A percentile compares a stretch with the other conserved stretches of the same genome.
Conservation (phyloP, 2,797 vertebrate genomes). For the Macrochelys suwanniensis region DNA sequence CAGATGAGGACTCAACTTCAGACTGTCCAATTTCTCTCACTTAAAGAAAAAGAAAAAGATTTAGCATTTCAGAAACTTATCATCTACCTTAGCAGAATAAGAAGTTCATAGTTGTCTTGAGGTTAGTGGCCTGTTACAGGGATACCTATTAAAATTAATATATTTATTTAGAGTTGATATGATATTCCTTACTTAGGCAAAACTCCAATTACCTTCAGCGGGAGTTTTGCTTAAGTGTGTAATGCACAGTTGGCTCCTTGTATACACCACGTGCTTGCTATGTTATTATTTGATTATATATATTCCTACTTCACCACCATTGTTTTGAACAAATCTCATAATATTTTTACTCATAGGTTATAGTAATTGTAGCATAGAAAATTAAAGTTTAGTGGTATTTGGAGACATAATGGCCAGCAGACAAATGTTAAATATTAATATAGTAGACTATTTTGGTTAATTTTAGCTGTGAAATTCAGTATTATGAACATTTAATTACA, state of each 20-base stretch:
- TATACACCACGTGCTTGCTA: not conserved
- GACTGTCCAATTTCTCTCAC: not conserved
- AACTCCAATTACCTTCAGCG: not conserved
- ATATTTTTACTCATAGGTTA: not conserved
- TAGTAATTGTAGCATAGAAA: conserved; percentile 30
- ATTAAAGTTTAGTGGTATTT: conserved; percentile 18
- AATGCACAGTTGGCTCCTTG: not conserved
- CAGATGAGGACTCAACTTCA: not conserved
- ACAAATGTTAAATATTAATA: conserved; percentile 51
- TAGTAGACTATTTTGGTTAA: not conserved
- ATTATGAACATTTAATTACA: not conserved
- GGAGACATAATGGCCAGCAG: conserved; percentile 7
- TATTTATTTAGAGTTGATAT: not conserved
- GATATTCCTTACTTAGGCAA: not conserved
- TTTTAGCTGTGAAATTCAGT: conserved; percentile 1
- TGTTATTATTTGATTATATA: conserved; percentile 35
- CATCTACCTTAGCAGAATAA: not conserved
- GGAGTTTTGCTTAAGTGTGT: not conserved
- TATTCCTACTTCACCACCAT: conserved; percentile 24
- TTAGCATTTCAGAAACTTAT: not conserved
- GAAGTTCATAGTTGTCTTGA: not conserved
- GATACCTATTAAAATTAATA: not conserved
- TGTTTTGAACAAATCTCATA: conserved; percentile 43
- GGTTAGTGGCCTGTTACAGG: not conserved
- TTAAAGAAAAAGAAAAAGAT: not conserved